Conservation (phyloP, 1,140 invertebrate genomes). For the Arctopsyche grandis region DNA sequence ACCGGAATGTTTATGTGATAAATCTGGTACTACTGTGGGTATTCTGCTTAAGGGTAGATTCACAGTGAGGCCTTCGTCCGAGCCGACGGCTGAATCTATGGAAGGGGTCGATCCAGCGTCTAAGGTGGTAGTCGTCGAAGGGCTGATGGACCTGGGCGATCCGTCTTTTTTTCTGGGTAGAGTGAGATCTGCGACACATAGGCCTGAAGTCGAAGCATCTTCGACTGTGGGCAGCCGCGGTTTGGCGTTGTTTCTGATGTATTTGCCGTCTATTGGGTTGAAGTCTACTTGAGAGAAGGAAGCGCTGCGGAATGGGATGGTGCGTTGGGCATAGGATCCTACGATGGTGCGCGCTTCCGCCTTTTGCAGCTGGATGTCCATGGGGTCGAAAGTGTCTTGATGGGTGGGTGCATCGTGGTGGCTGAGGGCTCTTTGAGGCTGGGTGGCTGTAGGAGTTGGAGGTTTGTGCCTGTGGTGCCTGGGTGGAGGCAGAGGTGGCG, state of each 20-base stretch:
- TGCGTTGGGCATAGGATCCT: constrained; percentile 69
- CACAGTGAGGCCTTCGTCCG: constrained; percentile 66
- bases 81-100: constrained; percentile 70
- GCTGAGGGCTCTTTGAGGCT: constrained; percentile 58
- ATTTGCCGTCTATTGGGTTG: constrained; percentile 61
- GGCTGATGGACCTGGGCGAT: constrained; percentile 49
- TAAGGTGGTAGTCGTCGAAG: constrained; percentile 59
- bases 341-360: constrained; percentile 68
- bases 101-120: constrained; percentile 67
- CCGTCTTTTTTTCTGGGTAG: constrained; percentile 36
- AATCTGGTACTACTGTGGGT: constrained; percentile 56
- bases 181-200: constrained; percentile 60
- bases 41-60: constrained; percentile 58
- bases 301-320: constrained; percentile 78
- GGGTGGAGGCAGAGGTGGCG: constrained; percentile 57
- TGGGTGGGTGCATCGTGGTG: constrained; percentile 56
- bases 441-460: constrained; percentile 57
- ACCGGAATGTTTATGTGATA: constrained; percentile 61
- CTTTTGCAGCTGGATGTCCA: constrained; percentile 64
- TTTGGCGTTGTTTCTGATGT: constrained; percentile 59
- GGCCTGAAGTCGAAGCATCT: constrained; percentile 45
- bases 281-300: constrained; percentile 87
- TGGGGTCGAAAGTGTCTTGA: constrained; percentile 60
- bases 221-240: constrained; percentile 53
- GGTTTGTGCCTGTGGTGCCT: constrained; percentile 58